Conservation (phyloP, 2,797 vertebrate species). For the Tachyglossus aculeatus region DNA sequence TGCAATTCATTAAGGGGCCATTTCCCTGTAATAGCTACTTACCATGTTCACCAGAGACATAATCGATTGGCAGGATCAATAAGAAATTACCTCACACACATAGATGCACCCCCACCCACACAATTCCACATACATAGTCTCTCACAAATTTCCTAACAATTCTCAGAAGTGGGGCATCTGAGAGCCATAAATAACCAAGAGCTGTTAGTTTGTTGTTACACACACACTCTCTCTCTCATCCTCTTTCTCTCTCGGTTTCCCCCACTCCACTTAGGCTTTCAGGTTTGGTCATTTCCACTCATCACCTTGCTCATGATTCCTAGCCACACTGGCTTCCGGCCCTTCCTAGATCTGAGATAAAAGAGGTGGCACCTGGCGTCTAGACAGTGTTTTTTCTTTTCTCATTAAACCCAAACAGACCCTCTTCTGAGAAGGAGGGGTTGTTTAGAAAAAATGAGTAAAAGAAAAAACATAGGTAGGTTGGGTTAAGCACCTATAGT, state of each 20-base stretch:
- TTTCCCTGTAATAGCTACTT: slow-evolving; percentile 64
- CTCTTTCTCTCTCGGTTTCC: no score
- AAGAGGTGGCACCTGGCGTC: background rate
- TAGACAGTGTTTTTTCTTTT: background rate
- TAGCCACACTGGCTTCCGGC: background rate
- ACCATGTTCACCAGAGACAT: slow-evolving; percentile 59
- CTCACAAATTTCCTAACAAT: slow-evolving; percentile 58
- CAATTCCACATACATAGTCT: no score
- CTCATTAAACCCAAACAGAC: background rate
- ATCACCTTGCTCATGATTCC: background rate
- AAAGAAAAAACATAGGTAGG: no score
- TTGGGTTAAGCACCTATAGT: no score
- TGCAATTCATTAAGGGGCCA: slow-evolving; percentile 66
- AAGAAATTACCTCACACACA: slow-evolving; percentile 63
- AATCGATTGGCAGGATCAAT: slow-evolving; percentile 65
- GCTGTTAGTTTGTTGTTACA: slow-evolving; percentile 20
- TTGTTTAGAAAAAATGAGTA: no score
- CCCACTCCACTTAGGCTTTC: no score
- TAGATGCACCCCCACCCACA: no score
- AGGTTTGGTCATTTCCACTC: background rate
- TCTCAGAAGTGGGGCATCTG: slow-evolving; percentile 50
- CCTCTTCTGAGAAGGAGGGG: background rate
- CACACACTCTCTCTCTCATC: background rate
- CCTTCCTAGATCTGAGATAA: background rate
- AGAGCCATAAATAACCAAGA: slow-evolving; percentile 51